Conservation (phyloP, 2,113 vertebrate species). For the Saimiri boliviensis region DNA sequence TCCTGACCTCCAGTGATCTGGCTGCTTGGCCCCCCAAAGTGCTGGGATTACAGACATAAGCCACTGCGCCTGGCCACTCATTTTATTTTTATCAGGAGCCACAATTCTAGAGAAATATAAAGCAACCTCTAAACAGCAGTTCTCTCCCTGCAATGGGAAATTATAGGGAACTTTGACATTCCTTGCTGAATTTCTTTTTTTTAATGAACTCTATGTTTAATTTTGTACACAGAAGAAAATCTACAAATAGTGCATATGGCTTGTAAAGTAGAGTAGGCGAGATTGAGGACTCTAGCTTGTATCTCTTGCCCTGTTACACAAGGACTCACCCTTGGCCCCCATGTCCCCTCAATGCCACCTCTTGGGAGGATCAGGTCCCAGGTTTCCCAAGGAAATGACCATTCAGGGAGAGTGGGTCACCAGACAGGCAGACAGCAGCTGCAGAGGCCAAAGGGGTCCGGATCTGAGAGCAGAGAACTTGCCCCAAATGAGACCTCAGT, state of each 20-base stretch:
- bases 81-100: neutral
- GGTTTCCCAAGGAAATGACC: neutral
- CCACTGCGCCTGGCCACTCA: neutral
- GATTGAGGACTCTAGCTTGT: neutral
- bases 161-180: neutral
- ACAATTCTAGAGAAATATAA: neutral
- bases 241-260: neutral
- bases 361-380: neutral
- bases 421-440: neutral
- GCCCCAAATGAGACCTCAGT: neutral
- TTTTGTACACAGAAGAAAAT: neutral
- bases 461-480: neutral
- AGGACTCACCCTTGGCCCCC: neutral
- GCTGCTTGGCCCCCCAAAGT: too few relatives aligned
- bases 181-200: neutral
- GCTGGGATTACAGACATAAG: too few relatives aligned
- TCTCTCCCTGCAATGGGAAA: neutral
- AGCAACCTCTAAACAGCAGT: neutral
- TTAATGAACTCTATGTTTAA: neutral
- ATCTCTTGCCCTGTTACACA: neutral
- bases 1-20: too few relatives aligned
- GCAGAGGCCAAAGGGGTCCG: neutral
- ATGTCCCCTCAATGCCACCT: neutral
- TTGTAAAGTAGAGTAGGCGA: neutral
- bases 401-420: neutral